Conservation (phyloP, 1,140 invertebrate genomes). For the Pantala flavescens region DNA sequence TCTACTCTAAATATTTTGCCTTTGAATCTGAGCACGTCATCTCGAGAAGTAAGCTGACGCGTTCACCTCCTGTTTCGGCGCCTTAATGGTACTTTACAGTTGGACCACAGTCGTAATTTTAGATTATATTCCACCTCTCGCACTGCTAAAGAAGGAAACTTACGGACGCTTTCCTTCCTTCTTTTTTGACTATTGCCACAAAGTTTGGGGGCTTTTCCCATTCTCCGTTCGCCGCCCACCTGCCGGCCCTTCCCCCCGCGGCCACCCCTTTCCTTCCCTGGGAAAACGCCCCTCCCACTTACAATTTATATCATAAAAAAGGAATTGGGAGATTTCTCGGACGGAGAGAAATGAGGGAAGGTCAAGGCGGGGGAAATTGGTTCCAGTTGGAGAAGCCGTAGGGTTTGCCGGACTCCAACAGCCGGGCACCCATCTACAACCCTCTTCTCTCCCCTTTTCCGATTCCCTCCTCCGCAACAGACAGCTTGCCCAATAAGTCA, state of each 20-base stretch:
- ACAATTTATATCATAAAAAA: constrained; percentile 11
- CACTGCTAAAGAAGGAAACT: no score
- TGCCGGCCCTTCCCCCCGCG: neutral
- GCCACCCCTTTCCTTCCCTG: neutral
- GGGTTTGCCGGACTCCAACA: neutral
- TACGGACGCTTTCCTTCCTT: no score
- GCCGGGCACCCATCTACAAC: no score
- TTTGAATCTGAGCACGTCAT: no score
- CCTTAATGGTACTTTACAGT: no score
- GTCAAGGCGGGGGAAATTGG: constrained; percentile 2
- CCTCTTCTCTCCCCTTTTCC: neutral
- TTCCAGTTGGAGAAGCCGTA: neutral
- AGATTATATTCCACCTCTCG: no score
- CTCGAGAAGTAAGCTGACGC: no score
- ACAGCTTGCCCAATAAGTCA: no score
- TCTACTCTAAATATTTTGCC: no score
- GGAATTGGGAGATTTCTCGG: constrained; percentile 3
- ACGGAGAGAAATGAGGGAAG: constrained; percentile 8
- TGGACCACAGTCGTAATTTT: no score
- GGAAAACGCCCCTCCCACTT: neutral
- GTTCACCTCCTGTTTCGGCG: no score
- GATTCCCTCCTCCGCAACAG: neutral
- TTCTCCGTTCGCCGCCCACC: neutral
- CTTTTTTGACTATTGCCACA: neutral
- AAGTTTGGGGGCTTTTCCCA: neutral